Base-by-base conservation (phyloP, 2,888 invertebrate species). In the Cryptophagus acutangulus region DNA sequence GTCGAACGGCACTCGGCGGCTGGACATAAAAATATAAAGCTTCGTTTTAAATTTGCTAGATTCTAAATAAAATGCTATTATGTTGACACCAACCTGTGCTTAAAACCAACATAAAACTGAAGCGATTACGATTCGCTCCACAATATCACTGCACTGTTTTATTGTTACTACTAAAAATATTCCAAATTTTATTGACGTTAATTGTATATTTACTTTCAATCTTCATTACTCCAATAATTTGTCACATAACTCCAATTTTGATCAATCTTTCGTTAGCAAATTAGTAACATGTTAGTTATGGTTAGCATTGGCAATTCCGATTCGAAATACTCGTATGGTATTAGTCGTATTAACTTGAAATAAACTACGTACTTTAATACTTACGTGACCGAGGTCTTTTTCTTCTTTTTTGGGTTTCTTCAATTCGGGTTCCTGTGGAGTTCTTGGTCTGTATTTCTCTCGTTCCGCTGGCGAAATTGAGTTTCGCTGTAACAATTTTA, bases 361-460 rank as follows among this genome's bases (percentile, higher is more conserved):
- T n/a, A 44, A 41, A 40, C 40, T 46, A 49, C 46, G 40, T 49
- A 49, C 49, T 49, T 45, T 60, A 56, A 61, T 70, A 85, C 87
- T 84, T 77, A 87, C 87, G 77, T 87, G 86, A 62, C 80, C 79
- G 66, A 84, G 76, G 51, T 70, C 71, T 76, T 88, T 88, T 71
- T 89, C 89, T 73, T 88, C 87, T 74, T 84, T 84, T 71, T 87
- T 87, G 66, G 87, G 74, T 54, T 84, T 80, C 66, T 88, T 87
- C 61, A 87, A 84, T 50, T 78, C 73, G 2, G 77, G 70, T 64
- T 88, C 87, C 50, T 79, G 77, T 18, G 87, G 87, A 36, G 87
- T 87, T 52, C 88, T 78, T 44, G 86, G 77, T 41, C 88, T 78
- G 71, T 88, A 89, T 71, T 88, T 89, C 61, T 87, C 84, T 46